A percentile compares a stretch with the other conserved stretches of the same genome.
phyloP scores from a whole-genome alignment of 2,888 invertebrate species.

The Calameuta filiformis region DNA sequence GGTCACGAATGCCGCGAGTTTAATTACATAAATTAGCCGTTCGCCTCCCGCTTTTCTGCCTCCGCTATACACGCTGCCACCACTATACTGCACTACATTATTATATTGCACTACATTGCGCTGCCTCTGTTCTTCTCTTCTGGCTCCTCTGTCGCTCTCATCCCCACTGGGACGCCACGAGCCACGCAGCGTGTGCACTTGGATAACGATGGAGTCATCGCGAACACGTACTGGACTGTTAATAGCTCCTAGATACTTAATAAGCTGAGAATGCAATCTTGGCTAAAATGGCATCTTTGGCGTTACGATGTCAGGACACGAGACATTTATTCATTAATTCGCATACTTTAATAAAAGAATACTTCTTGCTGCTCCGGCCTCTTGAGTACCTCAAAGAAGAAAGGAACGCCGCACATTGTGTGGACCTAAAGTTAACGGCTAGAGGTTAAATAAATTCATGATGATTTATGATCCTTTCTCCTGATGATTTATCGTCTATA shows the following conservation, averaged over 20 bases:
- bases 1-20: constrained; percentile 57
- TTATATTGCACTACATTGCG: neutral
- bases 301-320: neutral
- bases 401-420: neutral
- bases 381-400: neutral
- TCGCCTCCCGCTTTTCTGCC: constrained; percentile 25
- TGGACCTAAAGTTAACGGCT: neutral
- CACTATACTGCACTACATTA: neutral
- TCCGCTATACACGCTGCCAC: neutral
- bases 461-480: neutral
- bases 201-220: neutral
- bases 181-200: neutral
- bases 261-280: neutral
- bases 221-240: neutral
- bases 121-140: neutral
- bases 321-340: neutral
- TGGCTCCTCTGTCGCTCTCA: neutral
- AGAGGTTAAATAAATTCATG: neutral
- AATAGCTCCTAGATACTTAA: neutral
- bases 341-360: neutral
- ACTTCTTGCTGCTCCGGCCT: neutral
- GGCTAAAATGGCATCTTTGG: neutral
- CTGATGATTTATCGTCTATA: neutral
- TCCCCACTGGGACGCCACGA: neutral
- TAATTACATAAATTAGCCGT: constrained; percentile 60